Evolutionary conservation across 2,113 vertebrate species (phyloP).

Genomic region (Sprattus sprattus): DNA sequence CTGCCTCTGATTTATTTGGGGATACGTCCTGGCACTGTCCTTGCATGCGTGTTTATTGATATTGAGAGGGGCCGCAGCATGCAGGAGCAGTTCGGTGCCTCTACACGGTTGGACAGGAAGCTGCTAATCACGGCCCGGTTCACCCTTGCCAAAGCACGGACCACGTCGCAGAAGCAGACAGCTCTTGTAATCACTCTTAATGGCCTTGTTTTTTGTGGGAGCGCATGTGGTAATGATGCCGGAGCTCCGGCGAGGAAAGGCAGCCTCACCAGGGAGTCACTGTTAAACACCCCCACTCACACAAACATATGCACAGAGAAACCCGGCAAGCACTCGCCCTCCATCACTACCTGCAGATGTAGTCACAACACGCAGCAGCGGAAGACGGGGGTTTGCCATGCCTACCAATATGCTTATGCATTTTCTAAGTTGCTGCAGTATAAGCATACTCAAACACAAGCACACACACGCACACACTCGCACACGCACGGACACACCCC

Average conservation of each 20-base stretch:
- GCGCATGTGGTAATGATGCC: constrained; percentile 53
- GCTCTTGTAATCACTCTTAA: constrained; percentile 55
- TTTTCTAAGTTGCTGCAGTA: neutral
- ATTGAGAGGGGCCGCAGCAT: constrained; percentile 24
- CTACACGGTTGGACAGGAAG: constrained; percentile 30
- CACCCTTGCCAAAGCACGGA: constrained; percentile 40
- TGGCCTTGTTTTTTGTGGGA: constrained; percentile 49
- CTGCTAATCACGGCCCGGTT: constrained; percentile 32
- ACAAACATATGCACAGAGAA: neutral
- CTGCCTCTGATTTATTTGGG: constrained; percentile 36
- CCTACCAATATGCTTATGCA: neutral
- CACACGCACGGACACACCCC: neutral
- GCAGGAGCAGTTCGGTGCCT: constrained; percentile 30
- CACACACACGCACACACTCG: neutral
- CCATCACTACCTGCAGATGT: neutral
- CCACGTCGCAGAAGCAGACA: constrained; percentile 31
- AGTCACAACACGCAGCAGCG: neutral
- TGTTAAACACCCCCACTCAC: constrained; percentile 16
- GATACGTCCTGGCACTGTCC: constrained; percentile 26
- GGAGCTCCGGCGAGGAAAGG: constrained; percentile 29
- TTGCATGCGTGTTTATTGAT: constrained; percentile 41
- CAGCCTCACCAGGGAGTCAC: constrained; percentile 32
- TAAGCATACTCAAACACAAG: neutral
- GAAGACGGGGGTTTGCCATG: neutral
- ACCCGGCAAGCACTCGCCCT: neutral